phyloP scores from a whole-genome alignment of 2,888 invertebrate genomes.

The Amaurobius ferox region DNA sequence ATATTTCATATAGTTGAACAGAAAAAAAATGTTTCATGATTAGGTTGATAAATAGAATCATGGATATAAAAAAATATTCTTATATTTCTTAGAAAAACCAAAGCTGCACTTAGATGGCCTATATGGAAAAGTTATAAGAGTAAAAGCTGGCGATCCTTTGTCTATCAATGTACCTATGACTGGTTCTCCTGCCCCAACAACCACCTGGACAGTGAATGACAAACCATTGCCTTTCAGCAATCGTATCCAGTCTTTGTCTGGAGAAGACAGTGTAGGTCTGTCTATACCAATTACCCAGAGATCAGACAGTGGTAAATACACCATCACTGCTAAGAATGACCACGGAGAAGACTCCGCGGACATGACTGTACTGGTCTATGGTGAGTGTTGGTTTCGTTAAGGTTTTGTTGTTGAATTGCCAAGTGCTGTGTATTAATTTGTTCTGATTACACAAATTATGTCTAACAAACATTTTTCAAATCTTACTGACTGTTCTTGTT shows the following conservation, averaged over 20 bases:
- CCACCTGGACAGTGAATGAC: conserved; percentile 85
- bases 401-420: no score
- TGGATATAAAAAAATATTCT: no score
- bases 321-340: conserved; percentile 77
- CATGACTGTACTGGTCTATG: conserved; percentile 81
- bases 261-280: conserved; percentile 65
- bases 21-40: no score
- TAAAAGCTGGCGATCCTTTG: conserved; percentile 97
- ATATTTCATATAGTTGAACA: no score
- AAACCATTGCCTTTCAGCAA: conserved; percentile 77
- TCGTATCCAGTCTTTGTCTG: conserved; percentile 77
- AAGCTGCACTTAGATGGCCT: conserved; percentile 92
- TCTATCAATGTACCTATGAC: conserved; percentile 94
- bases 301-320: conserved; percentile 77
- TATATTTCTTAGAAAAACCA: conserved; percentile 85
- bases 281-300: conserved; percentile 86
- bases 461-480: no score
- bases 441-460: no score
- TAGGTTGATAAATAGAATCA: no score
- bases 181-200: conserved; percentile 94
- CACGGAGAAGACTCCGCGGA: conserved; percentile 78
- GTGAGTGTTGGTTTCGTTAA: conserved; percentile 71
- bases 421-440: no score
- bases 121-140: conserved; percentile 93
- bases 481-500: no score